Evolutionary conservation across 1,140 invertebrate genomes (phyloP), one percentile per base, ranked within the genome.

Genomic region (Drosophila ficusphila): DNA sequence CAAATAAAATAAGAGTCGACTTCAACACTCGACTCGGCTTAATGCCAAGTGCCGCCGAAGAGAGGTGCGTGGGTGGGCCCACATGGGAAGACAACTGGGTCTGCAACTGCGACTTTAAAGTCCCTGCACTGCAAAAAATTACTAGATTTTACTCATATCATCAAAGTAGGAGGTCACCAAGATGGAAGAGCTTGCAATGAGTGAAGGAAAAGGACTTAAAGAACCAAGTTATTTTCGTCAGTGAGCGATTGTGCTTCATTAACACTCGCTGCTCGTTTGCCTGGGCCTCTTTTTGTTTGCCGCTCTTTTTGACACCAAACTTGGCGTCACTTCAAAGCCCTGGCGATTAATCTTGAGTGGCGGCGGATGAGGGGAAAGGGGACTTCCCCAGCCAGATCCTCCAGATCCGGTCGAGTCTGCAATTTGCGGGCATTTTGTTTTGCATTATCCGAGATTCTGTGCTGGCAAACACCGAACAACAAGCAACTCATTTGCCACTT

Each of bases 401-500:
- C 36, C 57, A 54, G 68, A 60, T 71, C 47, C 64, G 54, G 52
- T 53, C 69, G 44, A 56, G 57, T 56, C 71, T 75, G 64, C 76
- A 82, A 71, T 81, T 81, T 81, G 72, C 76, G 49, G 33, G 67
- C 76, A 79, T 81, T 81, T 81, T 56, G 74, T 42, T 69, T 54
- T 54, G 34, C 41, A 46, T 74, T 51, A 54, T 38, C 42, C 52
- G 31, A 77, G 51, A 70, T 70, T 73, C 79, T 83, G 60, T 58
- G 41, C 56, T 46, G 21, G n/a, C 21, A 38, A 46, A 25, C 60
- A 62, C 9, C 21, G 33, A 46, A 25, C 60, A 62, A 60, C 57
- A 60, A 57, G 57, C 57, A 47, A 62, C 61, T 75, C 51, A 74
- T 76, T 79, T 78, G 61, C 75, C 76, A 69, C 51, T 78, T 82